phyloP scores from a whole-genome alignment of 2,113 vertebrate species.

The Halcyon senegalensis region DNA sequence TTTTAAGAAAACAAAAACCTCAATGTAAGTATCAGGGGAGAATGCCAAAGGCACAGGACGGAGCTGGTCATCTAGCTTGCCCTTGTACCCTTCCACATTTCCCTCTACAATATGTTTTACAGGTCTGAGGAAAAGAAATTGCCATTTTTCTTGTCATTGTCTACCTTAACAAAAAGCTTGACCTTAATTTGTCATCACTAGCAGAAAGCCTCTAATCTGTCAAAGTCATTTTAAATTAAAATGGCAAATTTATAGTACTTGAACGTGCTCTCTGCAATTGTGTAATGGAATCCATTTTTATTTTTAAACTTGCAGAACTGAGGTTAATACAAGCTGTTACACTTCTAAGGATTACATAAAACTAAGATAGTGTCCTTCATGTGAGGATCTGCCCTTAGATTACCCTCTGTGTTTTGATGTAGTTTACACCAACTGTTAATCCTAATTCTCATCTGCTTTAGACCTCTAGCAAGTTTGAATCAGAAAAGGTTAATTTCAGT shows the following conservation, averaged over 20 bases:
- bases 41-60: background rate
- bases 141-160: background rate
- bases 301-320: slow-evolving; percentile 16
- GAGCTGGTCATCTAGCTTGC: background rate
- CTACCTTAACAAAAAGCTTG: background rate
- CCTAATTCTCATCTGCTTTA: background rate
- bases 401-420: background rate
- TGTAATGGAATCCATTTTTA: background rate
- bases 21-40: background rate
- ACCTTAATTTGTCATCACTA: slow-evolving; percentile 13
- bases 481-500: background rate
- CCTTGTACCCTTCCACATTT: background rate
- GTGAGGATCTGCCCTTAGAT: background rate
- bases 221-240: slow-evolving; percentile 3
- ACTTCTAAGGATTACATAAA: background rate
- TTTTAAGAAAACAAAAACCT: background rate
- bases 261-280: background rate
- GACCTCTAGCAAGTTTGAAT: background rate
- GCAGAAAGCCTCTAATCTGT: background rate
- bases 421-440: background rate
- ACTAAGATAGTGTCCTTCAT: background rate
- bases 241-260: background rate
- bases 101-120: background rate
- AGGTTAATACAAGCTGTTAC: background rate
- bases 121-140: background rate